Evolutionary conservation across 2,888 invertebrate genomes (phyloP).

Genomic region (Chirona hameri): DNA sequence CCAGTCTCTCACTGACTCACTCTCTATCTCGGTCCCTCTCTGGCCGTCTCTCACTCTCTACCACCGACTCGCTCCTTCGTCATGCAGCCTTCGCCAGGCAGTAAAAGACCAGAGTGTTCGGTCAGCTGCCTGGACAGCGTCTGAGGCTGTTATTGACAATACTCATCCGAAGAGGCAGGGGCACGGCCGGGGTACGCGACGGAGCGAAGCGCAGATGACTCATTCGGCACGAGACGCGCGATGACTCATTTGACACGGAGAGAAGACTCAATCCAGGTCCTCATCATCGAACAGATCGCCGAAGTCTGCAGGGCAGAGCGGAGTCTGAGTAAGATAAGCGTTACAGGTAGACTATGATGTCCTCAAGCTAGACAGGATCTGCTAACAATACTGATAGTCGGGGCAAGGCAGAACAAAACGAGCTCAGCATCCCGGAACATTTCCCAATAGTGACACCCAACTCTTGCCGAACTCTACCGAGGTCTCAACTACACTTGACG

Average conservation of each 20-base stretch:
- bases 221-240: neutral
- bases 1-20: no score
- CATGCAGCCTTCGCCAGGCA: neutral
- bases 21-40: no score
- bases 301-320: neutral
- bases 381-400: no score
- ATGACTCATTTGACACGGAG: neutral
- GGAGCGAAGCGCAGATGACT: neutral
- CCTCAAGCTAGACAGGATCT: no score
- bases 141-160: neutral
- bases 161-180: neutral
- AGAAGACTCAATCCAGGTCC: neutral
- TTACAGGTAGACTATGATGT: no score
- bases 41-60: no score
- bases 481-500: no score
- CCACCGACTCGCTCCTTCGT: neutral
- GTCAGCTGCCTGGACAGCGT: neutral
- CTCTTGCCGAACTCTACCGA: no score
- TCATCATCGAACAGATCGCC: constrained; percentile 26
- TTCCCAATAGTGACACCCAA: no score
- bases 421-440: no score
- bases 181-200: neutral
- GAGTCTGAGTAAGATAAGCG: no score
- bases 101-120: neutral
- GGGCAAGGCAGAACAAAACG: no score